Percentiles rank a stretch among this genome's conserved stretches.
phyloP scores from a whole-genome alignment of 2,797 vertebrate species.

The Limosa lapponica region DNA sequence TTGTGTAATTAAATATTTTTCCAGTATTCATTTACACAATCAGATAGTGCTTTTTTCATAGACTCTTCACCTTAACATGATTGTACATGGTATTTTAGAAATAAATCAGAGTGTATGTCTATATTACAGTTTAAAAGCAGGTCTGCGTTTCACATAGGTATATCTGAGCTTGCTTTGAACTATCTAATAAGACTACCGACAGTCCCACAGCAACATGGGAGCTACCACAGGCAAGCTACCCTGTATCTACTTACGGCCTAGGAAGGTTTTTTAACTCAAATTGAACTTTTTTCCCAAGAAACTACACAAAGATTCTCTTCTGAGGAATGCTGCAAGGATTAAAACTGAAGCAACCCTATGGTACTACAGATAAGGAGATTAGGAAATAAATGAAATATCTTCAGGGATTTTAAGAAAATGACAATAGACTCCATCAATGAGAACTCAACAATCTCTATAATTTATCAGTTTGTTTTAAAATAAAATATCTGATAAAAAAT shows the following conservation, averaged over 20 bases:
- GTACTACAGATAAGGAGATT: background rate
- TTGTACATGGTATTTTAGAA: background rate
- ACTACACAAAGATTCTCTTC: background rate
- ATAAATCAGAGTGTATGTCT: background rate
- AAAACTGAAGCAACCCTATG: background rate
- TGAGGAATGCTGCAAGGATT: background rate
- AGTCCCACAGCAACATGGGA: rapidly evolving
- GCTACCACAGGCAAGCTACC: background rate
- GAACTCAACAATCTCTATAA: background rate
- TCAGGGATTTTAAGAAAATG: background rate
- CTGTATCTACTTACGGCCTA: background rate
- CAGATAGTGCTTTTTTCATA: background rate
- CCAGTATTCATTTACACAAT: background rate
- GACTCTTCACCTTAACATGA: background rate
- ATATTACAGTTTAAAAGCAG: background rate
- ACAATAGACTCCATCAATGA: background rate
- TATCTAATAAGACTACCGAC: background rate
- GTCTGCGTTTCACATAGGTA: background rate
- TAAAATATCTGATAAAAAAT: background rate
- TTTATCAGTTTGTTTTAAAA: background rate
- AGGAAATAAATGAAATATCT: background rate
- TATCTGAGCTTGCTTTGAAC: background rate
- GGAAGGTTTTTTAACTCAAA: background rate
- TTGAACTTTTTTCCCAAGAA: background rate
- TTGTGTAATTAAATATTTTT: background rate